Evolutionary conservation across 1,140 invertebrate genomes (phyloP).

Genomic region (Hetaerina americana): DNA sequence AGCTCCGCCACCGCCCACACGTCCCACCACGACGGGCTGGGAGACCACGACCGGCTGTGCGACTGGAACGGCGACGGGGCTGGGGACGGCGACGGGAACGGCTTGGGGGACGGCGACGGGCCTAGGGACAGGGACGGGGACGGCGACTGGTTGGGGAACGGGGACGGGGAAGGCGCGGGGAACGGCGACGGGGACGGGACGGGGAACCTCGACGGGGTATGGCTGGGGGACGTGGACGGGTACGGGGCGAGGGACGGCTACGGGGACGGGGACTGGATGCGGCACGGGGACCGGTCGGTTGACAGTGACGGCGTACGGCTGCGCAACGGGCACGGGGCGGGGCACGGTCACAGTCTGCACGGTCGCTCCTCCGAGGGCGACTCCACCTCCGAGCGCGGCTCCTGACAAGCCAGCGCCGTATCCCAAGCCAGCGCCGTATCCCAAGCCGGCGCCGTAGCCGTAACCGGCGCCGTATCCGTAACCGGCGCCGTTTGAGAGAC

Average conservation of each 20-base stretch:
- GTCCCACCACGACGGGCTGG: background rate
- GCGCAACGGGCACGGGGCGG: background rate
- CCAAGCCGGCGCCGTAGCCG: background rate
- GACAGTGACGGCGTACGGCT: background rate
- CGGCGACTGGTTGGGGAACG: background rate
- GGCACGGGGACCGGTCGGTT: background rate
- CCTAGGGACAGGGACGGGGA: background rate
- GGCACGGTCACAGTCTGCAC: background rate
- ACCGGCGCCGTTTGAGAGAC: background rate
- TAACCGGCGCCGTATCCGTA: constrained; percentile 1
- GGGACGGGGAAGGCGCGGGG: background rate
- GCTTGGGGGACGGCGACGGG: background rate
- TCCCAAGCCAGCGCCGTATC: background rate
- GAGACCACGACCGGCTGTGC: background rate
- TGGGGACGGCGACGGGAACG: background rate
- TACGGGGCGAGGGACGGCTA: background rate
- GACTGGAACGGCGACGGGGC: background rate
- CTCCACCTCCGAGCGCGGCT: background rate
- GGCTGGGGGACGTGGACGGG: background rate
- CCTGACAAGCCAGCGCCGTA: background rate
- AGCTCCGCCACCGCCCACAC: background rate
- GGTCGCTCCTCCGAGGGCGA: background rate
- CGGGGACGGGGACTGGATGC: background rate
- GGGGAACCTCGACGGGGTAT: background rate
- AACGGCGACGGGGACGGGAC: background rate